Evolutionary conservation across 1,140 invertebrate species (phyloP), one percentile per base, ranked within the genome.

Genomic region (Drosophila repletoides): DNA sequence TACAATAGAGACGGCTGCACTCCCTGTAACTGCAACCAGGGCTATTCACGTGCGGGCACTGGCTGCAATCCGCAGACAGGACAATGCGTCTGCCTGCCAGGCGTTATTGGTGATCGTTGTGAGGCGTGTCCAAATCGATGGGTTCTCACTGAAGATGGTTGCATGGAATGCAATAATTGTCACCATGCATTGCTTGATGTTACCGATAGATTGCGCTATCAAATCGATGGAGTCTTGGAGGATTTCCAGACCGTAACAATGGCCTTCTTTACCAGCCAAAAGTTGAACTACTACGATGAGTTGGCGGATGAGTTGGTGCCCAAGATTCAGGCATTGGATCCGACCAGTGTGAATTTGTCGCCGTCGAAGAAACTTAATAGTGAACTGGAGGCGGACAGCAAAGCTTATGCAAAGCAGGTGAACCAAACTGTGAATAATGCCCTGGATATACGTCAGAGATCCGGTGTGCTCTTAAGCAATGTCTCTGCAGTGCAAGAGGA

Each of bases 91-190:
- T 99, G 98, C 91, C 91, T 99, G 15, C 97, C 96, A 0, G 98
- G 98, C 9, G 98, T 99, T 0, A 94, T 98, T 31, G 98, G 98
- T 0, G 95, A 97, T 76, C 97, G 97, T 83, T 99, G 98, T 90
- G 97, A 99, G 72, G 93, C 95, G 3, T 99, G 98, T 91, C 96
- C 97, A 0, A 92, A 95, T 72, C 93, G 97, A 76, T 97, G 94
- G 94, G 93, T 95, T 0, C 91, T 96, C 5, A 91, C 94, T 6
- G 92, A 92, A 56, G 91, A 92, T 26, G 95, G 95, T 1, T 96
- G 95, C 76, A 92, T 93, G 10, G 93, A 95, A 66, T 99, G 98
- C 90, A 96, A 97, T 90, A 94, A 94, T 10, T 99, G 98, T 89
- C 95, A 95, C 1, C 95, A 98, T 83, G 94, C 95, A 40, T 92